These are phyloP conservation scores for Acropternis orthonyx DNA, from an alignment of 2,797 vertebrate species.

Conservation along the genomic window DNA sequence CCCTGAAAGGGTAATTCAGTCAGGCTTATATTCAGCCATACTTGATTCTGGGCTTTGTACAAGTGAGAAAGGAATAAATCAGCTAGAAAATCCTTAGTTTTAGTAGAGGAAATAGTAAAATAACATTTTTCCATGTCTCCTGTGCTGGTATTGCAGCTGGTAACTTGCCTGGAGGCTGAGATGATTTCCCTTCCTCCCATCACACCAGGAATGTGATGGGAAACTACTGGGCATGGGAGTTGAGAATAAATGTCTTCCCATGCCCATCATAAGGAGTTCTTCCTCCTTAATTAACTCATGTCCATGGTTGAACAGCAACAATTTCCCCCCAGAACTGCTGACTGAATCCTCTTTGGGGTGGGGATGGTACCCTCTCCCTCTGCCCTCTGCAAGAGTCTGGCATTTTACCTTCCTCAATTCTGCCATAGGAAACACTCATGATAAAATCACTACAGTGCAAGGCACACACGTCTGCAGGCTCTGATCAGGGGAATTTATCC, in stretches of 20 bases:
- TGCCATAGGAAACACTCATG: background rate
- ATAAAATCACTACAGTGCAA: background rate
- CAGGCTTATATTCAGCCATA: background rate
- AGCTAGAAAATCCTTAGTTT: background rate
- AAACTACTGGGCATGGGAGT: background rate
- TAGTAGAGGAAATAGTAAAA: background rate
- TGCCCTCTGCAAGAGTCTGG: background rate
- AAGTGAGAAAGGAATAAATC: background rate
- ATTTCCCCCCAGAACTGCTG: background rate
- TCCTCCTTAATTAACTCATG: background rate
- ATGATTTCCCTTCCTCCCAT: background rate
- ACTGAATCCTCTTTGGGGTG: background rate
- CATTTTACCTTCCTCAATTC: background rate
- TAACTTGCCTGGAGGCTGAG: background rate
- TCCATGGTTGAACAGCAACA: background rate
- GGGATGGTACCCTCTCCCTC: background rate
- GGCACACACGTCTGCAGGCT: background rate
- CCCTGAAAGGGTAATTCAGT: background rate
- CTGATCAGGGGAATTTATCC: background rate
- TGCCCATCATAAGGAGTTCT: background rate
- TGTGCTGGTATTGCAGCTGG: background rate
- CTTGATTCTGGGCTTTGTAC: background rate
- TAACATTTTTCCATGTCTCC: background rate
- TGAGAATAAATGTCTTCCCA: background rate
- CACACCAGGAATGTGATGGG: background rate